These are phyloP conservation scores for Dusona sp. DNA, from an alignment of 2,888 invertebrate genomes.

Conservation along the genomic window DNA sequence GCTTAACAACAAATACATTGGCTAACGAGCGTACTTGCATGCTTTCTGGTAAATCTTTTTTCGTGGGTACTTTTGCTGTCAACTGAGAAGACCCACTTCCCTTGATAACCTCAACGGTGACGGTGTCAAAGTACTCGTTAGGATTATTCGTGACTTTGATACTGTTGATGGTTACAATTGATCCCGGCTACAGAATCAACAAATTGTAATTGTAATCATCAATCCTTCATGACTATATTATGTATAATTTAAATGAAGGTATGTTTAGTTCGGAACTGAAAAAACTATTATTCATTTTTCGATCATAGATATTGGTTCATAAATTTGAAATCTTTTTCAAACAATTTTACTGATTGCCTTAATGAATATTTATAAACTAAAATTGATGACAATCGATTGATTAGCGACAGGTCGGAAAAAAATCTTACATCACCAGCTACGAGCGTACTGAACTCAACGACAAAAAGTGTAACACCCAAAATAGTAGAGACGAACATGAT, in stretches of 20 bases:
- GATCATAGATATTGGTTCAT: background rate
- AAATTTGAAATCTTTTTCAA: too few species aligned
- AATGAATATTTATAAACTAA: background rate
- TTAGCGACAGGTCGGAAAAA: background rate
- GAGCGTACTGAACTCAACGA: constrained; percentile 27
- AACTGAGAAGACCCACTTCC: background rate
- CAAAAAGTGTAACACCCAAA: constrained; percentile 20
- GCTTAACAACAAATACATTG: background rate
- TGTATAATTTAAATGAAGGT: background rate
- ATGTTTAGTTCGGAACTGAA: background rate
- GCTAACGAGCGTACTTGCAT: constrained; percentile 38
- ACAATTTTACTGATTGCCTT: background rate
- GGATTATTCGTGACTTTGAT: background rate
- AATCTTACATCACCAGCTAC: constrained; percentile 57
- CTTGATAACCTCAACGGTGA: background rate
- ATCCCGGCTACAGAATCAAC: constrained; percentile 10
- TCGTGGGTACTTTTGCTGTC: constrained; percentile 23
- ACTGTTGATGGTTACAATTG: background rate
- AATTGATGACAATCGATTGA: background rate
- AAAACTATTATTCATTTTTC: background rate
- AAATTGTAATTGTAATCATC: background rate
- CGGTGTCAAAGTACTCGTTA: constrained; percentile 33
- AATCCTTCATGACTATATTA: background rate
- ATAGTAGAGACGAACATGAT: constrained; percentile 36
- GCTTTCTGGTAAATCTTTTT: constrained; percentile 43